Evolutionary conservation across 2,888 invertebrate genomes (phyloP).

Genomic region (Calameuta pallipes): DNA sequence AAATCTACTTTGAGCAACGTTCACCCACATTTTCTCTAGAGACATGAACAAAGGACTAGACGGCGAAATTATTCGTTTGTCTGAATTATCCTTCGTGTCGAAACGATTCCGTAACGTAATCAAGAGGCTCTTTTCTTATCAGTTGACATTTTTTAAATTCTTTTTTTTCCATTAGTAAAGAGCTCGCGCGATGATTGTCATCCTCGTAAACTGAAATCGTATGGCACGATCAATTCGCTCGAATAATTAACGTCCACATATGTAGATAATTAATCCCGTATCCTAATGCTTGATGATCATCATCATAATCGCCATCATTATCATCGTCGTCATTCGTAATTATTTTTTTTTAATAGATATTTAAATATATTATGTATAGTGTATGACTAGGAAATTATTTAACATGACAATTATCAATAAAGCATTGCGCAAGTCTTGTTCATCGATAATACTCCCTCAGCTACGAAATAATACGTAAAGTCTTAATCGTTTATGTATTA

Average conservation of each 20-base stretch:
- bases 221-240: slow-evolving; percentile 38
- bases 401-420: slow-evolving; percentile 25
- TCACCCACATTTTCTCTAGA: slow-evolving; percentile 34
- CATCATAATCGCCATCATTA: too few species aligned
- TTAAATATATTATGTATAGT: neutral
- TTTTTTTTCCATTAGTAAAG: neutral
- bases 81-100: neutral
- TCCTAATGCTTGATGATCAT: neutral
- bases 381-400: slow-evolving; percentile 29
- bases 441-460: neutral
- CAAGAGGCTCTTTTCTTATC: neutral
- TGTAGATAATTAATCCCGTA: slow-evolving; percentile 11
- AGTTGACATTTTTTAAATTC: neutral
- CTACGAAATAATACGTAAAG: neutral
- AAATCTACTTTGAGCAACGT: slow-evolving; percentile 56
- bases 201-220: slow-evolving; percentile 42
- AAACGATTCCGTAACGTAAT: neutral
- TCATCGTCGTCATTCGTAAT: too few species aligned
- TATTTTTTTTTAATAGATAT: too few species aligned
- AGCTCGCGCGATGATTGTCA: slow-evolving; percentile 50
- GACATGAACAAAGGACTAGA: slow-evolving; percentile 33
- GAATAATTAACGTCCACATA: slow-evolving; percentile 19
- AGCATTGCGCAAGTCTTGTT: slow-evolving; percentile 26
- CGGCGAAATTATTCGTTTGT: slow-evolving; percentile 3
- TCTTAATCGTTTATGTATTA: neutral